Base-by-base conservation (phyloP, 2,113 vertebrate species). In the Hippolais icterina region DNA sequence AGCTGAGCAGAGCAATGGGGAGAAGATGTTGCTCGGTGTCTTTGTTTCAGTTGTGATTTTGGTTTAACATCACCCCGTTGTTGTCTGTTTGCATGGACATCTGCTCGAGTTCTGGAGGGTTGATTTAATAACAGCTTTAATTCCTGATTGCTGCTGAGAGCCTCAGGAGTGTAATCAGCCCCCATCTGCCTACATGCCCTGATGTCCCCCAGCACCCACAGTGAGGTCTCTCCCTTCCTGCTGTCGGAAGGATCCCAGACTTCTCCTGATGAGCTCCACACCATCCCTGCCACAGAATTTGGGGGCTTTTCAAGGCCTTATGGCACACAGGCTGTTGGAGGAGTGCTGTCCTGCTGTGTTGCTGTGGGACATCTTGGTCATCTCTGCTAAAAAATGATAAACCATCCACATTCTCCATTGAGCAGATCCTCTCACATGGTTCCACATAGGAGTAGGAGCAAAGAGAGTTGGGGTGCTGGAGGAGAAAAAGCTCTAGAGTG, bases 41-140 rank as follows among this genome's bases (percentile, higher is more conserved):
- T 84, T 80, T 28, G 13, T 90, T 95, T 69, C 1, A 0, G 63
- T 90, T 28, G 39, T 20, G 54, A 68, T 86, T 95, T 77, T 94
- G 94, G 94, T 97, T 97, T 96, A 91, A 87, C 89, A 50, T 93
- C 81, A 72, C 63, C 61, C 69, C n/a, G 25, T 64, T 37, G 80
- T 84, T 91, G 64, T 56, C 56, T 72, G 74, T 69, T 77, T 84
- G 71, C 54, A 13, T 0, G 53, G 95, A 87, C 94, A 95, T 94
- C 84, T 94, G 89, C 66, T 94, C 15, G 4, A 47, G 59, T 96
- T 93, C 84, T 91, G 96, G 76, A 94, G 90, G 82, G 77, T 28
- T 87, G 79, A 54, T 87, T 95, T 96, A 96, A 92, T 84, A 94
- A 84, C 80, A 86, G 94, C 83, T 90, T 90, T 83, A 95, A 90